These are phyloP conservation scores for Dipodomys ordii DNA, from an alignment of 2,113 vertebrate species.

Conservation along the genomic window DNA sequence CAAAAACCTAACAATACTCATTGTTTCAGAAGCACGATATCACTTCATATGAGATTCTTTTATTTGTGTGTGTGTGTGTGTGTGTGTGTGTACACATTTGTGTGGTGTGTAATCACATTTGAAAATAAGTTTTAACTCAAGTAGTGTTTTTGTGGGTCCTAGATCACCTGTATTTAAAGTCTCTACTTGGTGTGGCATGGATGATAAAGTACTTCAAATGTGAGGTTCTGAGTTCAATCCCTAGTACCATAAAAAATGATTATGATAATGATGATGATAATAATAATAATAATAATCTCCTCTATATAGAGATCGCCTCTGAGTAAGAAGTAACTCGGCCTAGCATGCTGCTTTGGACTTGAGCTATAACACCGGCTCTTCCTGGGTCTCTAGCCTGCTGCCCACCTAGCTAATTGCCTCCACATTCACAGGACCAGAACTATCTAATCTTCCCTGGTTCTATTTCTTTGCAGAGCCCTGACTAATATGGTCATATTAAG, in stretches of 20 bases:
- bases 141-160: not conserved
- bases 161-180: not conserved
- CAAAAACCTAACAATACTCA: not conserved
- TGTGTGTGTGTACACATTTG: not conserved
- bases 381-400: not conserved
- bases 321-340: not conserved
- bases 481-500: not conserved
- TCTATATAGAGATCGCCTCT: not conserved
- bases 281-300: no score
- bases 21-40: not conserved
- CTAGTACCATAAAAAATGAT: no score
- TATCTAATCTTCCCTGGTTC: not conserved
- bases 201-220: no score
- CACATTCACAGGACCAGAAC: not conserved
- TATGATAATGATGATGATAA: no score
- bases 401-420: not conserved
- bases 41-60: not conserved
- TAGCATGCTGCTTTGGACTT: not conserved
- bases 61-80: not conserved
- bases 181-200: not conserved
- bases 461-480: not conserved
- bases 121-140: slow-evolving; percentile 13
- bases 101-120: not conserved
- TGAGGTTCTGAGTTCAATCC: no score
- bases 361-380: not conserved